These are phyloP conservation scores for Enteromius thamalakanensis DNA, from an alignment of 2,797 vertebrate species.

Conservation along the genomic window DNA sequence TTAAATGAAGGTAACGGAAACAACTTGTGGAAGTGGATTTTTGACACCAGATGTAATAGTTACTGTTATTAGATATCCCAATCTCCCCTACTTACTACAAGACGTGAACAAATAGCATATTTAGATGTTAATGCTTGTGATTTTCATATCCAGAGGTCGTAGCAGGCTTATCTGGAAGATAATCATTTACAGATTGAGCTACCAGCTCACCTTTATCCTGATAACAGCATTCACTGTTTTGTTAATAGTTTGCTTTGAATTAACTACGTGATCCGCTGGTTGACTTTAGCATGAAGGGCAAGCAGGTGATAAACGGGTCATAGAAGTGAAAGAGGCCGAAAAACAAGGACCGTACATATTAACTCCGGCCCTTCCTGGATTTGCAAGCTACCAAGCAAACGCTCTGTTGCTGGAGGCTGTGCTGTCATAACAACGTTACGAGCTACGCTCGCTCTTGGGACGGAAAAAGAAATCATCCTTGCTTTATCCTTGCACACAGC, in stretches of 20 bases:
- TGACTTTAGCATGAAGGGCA: constrained; percentile 56
- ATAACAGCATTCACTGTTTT: constrained; percentile 40
- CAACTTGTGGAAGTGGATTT: neutral
- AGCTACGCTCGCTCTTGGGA: constrained; percentile 8
- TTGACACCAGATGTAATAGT: neutral
- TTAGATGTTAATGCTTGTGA: constrained; percentile 41
- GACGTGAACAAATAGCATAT: neutral
- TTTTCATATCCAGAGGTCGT: constrained; percentile 55
- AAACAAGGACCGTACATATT: constrained; percentile 45
- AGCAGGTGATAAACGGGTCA: constrained; percentile 41
- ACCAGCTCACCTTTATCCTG: constrained; percentile 50
- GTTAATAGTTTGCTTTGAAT: constrained; percentile 58
- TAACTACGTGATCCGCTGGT: constrained; percentile 19
- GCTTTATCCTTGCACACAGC: constrained; percentile 26
- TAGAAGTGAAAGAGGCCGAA: neutral
- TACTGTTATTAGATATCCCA: neutral
- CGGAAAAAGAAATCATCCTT: constrained; percentile 30
- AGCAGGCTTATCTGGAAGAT: constrained; percentile 48
- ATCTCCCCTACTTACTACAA: neutral
- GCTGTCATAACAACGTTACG: constrained; percentile 32
- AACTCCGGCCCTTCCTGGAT: constrained; percentile 47
- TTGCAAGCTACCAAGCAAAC: constrained; percentile 27
- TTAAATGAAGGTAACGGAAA: neutral
- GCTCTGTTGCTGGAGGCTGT: constrained; percentile 25
- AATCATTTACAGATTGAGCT: constrained; percentile 59